phyloP scores from a whole-genome alignment of 53 echinoderm and acorn worm genomes.

The Patiria pectinifera region DNA sequence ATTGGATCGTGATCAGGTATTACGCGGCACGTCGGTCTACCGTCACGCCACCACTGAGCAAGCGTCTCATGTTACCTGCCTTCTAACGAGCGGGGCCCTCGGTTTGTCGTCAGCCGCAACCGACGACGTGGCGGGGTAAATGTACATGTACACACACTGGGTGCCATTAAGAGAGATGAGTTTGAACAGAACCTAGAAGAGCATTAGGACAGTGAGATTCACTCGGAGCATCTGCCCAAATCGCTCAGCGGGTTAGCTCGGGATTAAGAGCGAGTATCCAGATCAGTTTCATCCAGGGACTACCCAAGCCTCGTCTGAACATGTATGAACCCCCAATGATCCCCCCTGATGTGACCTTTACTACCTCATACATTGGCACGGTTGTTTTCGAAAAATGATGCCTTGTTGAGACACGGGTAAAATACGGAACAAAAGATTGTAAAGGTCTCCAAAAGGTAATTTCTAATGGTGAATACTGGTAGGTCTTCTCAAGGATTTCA shows the following conservation, averaged over 20 bases:
- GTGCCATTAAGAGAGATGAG: conserved; percentile 20
- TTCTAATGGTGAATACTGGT: too few relatives aligned
- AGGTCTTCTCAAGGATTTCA: too few relatives aligned
- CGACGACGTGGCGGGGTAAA: neutral
- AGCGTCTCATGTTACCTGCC: neutral
- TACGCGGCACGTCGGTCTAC: conserved; percentile 15
- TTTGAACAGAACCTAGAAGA: neutral
- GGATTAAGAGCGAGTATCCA: neutral
- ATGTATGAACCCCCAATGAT: neutral
- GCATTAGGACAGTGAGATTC: neutral
- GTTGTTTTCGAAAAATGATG: too few relatives aligned
- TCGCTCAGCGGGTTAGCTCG: neutral
- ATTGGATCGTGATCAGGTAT: neutral
- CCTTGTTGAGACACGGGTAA: too few relatives aligned
- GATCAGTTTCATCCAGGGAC: neutral
- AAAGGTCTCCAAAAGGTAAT: too few relatives aligned
- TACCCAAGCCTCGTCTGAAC: neutral
- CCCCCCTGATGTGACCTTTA: neutral
- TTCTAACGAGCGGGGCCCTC: neutral
- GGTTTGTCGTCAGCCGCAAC: neutral
- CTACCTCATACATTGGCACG: neutral
- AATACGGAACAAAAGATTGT: too few relatives aligned
- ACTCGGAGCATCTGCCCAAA: neutral
- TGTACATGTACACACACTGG: neutral
- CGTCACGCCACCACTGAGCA: neutral